These are phyloP conservation scores for Sphaeridia pumilis DNA, from an alignment of 2,888 invertebrate genomes.

Conservation along the genomic window DNA sequence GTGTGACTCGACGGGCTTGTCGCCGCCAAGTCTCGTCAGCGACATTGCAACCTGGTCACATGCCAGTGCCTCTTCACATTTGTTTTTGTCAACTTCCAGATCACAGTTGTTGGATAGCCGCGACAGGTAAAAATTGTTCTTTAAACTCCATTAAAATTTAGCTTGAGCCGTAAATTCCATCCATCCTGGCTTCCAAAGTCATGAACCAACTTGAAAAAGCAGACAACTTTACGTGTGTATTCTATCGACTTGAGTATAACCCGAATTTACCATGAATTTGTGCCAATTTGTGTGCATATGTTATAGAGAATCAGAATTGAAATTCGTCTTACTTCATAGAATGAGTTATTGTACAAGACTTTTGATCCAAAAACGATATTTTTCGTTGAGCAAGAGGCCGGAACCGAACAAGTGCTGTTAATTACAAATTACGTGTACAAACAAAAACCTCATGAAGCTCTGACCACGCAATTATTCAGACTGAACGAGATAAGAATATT, in stretches of 20 bases:
- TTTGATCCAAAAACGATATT: too few relatives aligned
- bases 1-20: neutral
- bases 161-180: neutral
- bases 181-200: neutral
- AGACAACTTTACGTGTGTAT: neutral
- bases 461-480: too few relatives aligned
- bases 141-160: neutral
- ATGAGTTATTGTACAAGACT: too few relatives aligned
- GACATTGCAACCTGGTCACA: constrained; percentile 17
- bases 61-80: constrained; percentile 4
- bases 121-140: constrained; percentile 24
- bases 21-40: neutral
- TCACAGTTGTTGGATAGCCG: constrained; percentile 29
- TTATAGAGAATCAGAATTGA: too few relatives aligned
- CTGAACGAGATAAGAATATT: too few relatives aligned
- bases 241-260: neutral
- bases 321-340: too few relatives aligned
- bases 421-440: too few relatives aligned
- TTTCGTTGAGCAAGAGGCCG: too few relatives aligned
- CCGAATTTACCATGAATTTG: too few relatives aligned
- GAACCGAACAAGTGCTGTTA: too few relatives aligned
- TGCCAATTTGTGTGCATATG: too few relatives aligned
- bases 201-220: neutral
- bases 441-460: too few relatives aligned
- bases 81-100: constrained; percentile 5